Evolutionary conservation across 2,113 vertebrate genomes (phyloP).

Genomic region (Ochotona princeps): DNA sequence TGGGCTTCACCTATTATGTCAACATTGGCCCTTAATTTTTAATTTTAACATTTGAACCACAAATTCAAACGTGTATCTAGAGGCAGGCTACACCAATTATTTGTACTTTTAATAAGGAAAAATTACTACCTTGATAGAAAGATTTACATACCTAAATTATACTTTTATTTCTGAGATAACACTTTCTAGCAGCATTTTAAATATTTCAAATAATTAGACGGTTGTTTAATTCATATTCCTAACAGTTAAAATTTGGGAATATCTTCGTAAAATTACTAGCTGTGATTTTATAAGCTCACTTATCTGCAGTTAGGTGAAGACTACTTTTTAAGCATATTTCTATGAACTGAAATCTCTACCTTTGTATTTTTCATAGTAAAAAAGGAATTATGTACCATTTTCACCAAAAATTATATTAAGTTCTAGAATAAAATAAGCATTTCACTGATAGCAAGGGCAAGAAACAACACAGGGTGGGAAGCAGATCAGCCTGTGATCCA

Average conservation of each 20-base stretch:
- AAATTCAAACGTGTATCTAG: not conserved
- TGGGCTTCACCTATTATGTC: too few species aligned
- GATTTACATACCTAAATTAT: constrained; percentile 23
- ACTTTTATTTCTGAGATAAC: constrained; percentile 12
- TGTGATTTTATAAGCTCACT: constrained; percentile 28
- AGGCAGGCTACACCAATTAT: not conserved
- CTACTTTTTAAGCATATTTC: not conserved
- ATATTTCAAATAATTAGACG: not conserved
- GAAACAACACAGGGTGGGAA: not conserved
- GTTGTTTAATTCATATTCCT: not conserved
- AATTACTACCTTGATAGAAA: constrained; percentile 39
- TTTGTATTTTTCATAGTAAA: constrained; percentile 38
- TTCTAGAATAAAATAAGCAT: not conserved
- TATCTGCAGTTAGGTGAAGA: not conserved
- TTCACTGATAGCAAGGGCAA: not conserved
- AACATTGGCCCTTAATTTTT: not conserved
- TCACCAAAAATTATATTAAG: constrained; percentile 35
- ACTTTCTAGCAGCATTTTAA: constrained; percentile 28
- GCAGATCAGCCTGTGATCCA: not conserved
- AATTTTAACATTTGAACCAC: constrained; percentile 40
- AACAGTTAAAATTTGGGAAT: not conserved
- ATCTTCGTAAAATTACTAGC: not conserved
- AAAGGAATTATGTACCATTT: constrained; percentile 29
- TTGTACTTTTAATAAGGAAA: constrained; percentile 1
- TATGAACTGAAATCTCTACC: not conserved